Conservation (phyloP, 1,140 invertebrate species). For the Lordiphosa clarofinis region DNA sequence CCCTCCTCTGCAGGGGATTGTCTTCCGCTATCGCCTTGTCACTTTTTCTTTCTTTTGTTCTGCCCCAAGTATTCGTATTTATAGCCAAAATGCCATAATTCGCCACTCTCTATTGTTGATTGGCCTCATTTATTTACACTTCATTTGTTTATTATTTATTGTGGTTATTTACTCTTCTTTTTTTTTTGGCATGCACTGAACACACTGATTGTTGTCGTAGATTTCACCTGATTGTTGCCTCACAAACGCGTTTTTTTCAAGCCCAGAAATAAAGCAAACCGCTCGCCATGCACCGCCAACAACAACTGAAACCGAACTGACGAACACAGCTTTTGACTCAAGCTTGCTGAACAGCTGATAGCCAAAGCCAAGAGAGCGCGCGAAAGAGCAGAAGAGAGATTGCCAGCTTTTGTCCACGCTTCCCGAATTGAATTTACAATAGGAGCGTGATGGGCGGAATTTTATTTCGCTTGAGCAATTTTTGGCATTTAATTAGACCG, state of each 20-base stretch:
- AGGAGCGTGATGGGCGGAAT: constrained; percentile 17
- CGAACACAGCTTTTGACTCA: constrained; percentile 51
- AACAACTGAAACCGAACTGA: constrained; percentile 29
- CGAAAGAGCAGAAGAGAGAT: constrained; percentile 10
- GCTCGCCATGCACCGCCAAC: constrained; percentile 47
- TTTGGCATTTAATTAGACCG: constrained; percentile 50
- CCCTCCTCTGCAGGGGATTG: constrained; percentile 12
- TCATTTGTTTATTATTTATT: constrained; percentile 34
- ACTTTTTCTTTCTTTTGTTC: constrained; percentile 60
- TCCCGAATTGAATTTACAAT: constrained; percentile 37
- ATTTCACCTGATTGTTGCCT: constrained; percentile 60
- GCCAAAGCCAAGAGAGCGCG: not conserved
- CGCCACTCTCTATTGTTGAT: constrained; percentile 39
- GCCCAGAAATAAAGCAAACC: constrained; percentile 32
- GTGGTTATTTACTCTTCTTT: constrained; percentile 36
- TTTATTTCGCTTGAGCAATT: constrained; percentile 33
- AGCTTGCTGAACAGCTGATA: constrained; percentile 51
- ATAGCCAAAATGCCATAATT: constrained; percentile 60
- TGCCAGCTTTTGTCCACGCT: constrained; percentile 3
- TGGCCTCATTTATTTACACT: constrained; percentile 65
- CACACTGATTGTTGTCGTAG: constrained; percentile 43
- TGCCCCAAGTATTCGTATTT: constrained; percentile 36
- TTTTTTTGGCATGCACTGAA: constrained; percentile 47
- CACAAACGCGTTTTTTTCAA: constrained; percentile 21
- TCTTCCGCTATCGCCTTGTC: constrained; percentile 13